These are phyloP conservation scores for Tridacna gigas DNA, from an alignment of 2,888 invertebrate species.

Conservation along the genomic window DNA sequence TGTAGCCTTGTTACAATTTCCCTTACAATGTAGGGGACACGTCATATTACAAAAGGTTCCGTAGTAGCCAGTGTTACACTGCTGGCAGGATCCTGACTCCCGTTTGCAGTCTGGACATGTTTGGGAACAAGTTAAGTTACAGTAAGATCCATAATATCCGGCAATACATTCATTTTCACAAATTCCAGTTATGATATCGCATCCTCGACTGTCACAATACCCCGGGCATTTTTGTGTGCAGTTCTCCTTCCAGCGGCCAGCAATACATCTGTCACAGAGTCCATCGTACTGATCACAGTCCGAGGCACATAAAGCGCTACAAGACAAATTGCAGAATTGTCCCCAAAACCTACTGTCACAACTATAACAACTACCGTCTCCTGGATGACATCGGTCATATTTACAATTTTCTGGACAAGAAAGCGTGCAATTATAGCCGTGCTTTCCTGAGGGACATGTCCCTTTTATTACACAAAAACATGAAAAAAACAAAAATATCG, in stretches of 20 bases:
- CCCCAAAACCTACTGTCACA: conserved; percentile 9
- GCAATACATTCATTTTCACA: not conserved
- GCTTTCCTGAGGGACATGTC: not conserved
- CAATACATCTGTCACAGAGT: not conserved
- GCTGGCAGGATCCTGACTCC: not conserved
- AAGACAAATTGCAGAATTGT: not conserved
- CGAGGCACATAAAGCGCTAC: not conserved
- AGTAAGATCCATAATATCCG: not conserved
- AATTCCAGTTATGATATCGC: not conserved
- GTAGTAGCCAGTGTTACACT: not conserved
- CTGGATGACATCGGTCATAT: conserved; percentile 1
- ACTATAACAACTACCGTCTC: conserved; percentile 1
- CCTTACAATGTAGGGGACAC: conserved; percentile 7
- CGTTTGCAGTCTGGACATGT: not conserved
- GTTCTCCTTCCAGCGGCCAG: conserved; percentile 10
- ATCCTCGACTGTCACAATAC: conserved; percentile 6
- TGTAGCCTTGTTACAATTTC: conserved; percentile 11
- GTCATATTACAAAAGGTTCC: conserved; percentile 15
- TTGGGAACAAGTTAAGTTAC: not conserved
- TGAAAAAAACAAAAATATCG: too few species aligned
- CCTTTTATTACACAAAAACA: too few species aligned
- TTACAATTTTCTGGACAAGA: not conserved
- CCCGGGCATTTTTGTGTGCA: not conserved
- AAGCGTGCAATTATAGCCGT: not conserved
- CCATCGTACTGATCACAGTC: conserved; percentile 8